Evolutionary conservation across 2,888 invertebrate genomes (phyloP).

Genomic region (Hedya salicella): DNA sequence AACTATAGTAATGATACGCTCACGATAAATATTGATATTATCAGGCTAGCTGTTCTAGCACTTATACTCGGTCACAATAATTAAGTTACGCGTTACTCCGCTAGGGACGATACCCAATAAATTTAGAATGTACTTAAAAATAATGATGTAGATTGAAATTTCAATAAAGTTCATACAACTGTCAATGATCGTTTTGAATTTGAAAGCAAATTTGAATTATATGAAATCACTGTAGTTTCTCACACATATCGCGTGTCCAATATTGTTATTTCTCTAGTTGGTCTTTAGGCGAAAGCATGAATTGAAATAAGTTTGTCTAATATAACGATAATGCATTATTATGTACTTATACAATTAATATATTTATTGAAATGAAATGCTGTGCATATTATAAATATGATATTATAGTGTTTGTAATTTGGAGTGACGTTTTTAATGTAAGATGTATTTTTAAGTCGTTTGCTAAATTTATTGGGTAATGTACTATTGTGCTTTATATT

Average conservation of each 20-base stretch:
- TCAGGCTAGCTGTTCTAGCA: constrained; percentile 34
- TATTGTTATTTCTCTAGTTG: constrained; percentile 71
- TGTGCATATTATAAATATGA: constrained; percentile 47
- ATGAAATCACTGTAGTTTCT: constrained; percentile 81
- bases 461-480: constrained; percentile 85
- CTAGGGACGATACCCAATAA: constrained; percentile 80
- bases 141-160: constrained; percentile 66
- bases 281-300: constrained; percentile 72
- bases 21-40: constrained; percentile 15
- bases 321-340: constrained; percentile 44
- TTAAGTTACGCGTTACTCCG: constrained; percentile 63
- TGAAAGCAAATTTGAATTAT: constrained; percentile 75
- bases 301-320: constrained; percentile 60
- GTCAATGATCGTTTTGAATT: constrained; percentile 70
- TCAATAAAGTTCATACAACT: constrained; percentile 65
- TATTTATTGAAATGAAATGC: constrained; percentile 45
- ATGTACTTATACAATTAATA: constrained; percentile 43
- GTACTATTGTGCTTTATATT: constrained; percentile 60
- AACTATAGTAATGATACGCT: background rate
- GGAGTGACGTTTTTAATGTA: constrained; percentile 68
- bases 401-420: constrained; percentile 54
- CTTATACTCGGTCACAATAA: constrained; percentile 40
- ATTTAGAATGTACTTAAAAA: constrained; percentile 78
- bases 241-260: constrained; percentile 67
- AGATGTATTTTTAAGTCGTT: constrained; percentile 71